Conservation (phyloP, 2,888 invertebrate species). For the Cenopis cana region DNA sequence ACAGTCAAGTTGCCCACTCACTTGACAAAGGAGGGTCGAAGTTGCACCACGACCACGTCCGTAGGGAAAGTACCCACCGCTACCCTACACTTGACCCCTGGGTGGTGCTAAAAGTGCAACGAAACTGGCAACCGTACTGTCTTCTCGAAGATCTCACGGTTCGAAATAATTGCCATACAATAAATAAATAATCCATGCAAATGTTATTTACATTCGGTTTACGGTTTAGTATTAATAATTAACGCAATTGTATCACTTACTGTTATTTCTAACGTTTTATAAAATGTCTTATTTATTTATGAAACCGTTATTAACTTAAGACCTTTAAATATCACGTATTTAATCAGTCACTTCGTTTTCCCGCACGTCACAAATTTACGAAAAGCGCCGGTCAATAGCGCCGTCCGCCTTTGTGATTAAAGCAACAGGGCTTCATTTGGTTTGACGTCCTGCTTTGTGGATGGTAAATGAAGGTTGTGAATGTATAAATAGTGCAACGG, state of each 20-base stretch:
- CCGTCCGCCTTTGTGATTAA: background rate
- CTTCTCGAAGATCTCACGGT: too few species aligned
- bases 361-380: constrained; percentile 18
- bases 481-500: constrained; percentile 78
- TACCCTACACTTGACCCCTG: too few species aligned
- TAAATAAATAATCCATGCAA: too few species aligned
- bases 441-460: constrained; percentile 29
- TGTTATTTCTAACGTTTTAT: background rate
- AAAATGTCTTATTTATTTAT: background rate
- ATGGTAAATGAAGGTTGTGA: constrained; percentile 52
- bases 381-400: constrained; percentile 14
- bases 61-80: too few species aligned
- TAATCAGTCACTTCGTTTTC: constrained; percentile 32
- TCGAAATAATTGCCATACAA: too few species aligned
- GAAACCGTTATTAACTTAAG: background rate
- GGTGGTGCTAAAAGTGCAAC: too few species aligned
- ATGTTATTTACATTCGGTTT: too few species aligned
- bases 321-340: constrained; percentile 6
- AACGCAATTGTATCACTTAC: background rate
- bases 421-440: constrained; percentile 47
- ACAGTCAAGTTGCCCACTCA: too few species aligned
- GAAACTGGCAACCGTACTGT: too few species aligned
- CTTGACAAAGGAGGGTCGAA: too few species aligned
- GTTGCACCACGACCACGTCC: too few species aligned
- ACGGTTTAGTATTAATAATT: background rate